Base-by-base conservation (phyloP, 2,797 vertebrate species). In the Gymnodraco acuticeps region DNA sequence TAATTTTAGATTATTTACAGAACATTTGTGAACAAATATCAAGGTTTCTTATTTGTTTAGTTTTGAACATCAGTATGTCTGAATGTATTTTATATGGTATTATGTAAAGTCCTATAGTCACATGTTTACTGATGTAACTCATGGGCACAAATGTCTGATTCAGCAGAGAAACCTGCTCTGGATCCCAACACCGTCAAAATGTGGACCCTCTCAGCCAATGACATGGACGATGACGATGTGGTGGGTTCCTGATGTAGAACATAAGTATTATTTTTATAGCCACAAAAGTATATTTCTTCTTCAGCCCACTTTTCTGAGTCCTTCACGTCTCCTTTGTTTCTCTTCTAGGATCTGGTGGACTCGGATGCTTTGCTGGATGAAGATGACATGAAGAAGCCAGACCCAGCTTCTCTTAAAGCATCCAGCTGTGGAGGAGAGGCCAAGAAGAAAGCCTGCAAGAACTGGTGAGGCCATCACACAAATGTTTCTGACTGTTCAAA, bases 381-480 rank as follows among this genome's bases (percentile, higher is more conserved):
- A 0, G 97, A 99, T 0, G 98, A 99, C 80, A 85, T 98, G 42
- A 97, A 96, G 91, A 99, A 97, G 81, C 98, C 98, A 0, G 96
- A 97, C 62, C 94, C 97, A 0, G 88, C 91, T 0, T 97, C 97
- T 52, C 95, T 99, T 41, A 95, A 90, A 86, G 96, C 95, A 0
- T 43, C 94, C 0, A 83, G 83, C 3, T 99, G 98, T 78, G 97
- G 97, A 7, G 90, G 92, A 48, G 89, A 94, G 3, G 19, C n/a
- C 3, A 95, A 95, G 87, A 99, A 96, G 90, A 96, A 95, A 80
- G 98, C 97, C 77, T 99, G 98, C 91, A 99, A 97, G 91, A 96
- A 98, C 90, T 99, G 98, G 98, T 98, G 66, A 95, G 95, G 27
- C n/a, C 66, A 7, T n/a, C 4, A 5, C 27, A 47, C 31, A 10